phyloP scores from a whole-genome alignment of 2,888 invertebrate genomes.

The Metellina segmentata region DNA sequence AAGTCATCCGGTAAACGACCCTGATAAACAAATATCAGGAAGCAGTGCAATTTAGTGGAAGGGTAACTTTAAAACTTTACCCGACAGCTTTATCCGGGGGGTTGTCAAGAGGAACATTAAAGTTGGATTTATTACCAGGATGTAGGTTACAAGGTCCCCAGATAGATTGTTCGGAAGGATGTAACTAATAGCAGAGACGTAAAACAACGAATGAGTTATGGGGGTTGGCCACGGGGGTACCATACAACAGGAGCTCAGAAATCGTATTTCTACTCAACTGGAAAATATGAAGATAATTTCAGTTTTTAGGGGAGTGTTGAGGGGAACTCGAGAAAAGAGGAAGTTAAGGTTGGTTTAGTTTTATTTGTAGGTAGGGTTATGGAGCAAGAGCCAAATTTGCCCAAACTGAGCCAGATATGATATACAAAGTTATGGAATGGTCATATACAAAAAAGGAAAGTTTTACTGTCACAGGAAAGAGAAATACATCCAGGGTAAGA shows the following conservation, averaged over 20 bases:
- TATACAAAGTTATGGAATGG: too few relatives aligned
- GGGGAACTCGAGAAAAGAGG: too few relatives aligned
- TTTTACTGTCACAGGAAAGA: too few relatives aligned
- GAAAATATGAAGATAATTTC: background rate
- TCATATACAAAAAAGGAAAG: too few relatives aligned
- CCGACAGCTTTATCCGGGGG: slow-evolving; percentile 11
- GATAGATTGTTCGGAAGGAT: slow-evolving; percentile 16
- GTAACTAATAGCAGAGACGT: slow-evolving; percentile 18
- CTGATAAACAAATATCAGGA: background rate
- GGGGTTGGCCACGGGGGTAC: background rate
- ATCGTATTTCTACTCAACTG: background rate
- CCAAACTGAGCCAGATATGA: too few relatives aligned
- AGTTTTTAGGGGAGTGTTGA: background rate
- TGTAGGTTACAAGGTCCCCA: slow-evolving; percentile 16
- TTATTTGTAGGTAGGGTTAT: too few relatives aligned
- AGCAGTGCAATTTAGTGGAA: background rate
- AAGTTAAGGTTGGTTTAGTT: too few relatives aligned
- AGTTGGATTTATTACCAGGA: slow-evolving; percentile 15
- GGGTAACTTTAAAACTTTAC: slow-evolving; percentile 1
- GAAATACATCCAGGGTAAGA: too few relatives aligned
- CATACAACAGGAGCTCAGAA: background rate
- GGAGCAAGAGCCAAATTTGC: too few relatives aligned
- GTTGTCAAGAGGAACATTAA: slow-evolving; percentile 10
- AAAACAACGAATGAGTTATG: background rate
- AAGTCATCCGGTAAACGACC: background rate